These are phyloP conservation scores for Amphiura filiformis DNA, from an alignment of 35 echinoderm and acorn worm genomes.

Conservation along the genomic window DNA sequence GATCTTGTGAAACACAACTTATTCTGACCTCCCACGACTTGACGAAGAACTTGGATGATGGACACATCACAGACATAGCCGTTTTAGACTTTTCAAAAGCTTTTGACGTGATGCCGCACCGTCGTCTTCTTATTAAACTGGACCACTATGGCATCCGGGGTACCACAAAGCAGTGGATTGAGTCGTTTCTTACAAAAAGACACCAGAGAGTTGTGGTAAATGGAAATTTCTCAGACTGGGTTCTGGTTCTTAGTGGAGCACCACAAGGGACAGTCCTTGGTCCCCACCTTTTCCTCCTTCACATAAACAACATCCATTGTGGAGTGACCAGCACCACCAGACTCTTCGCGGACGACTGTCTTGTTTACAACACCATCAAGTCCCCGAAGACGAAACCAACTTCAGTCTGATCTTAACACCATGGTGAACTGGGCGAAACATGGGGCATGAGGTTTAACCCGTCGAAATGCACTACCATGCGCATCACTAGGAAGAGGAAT, in stretches of 20 bases:
- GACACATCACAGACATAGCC: conserved; percentile 22
- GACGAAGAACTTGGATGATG: background rate
- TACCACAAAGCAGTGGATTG: conserved; percentile 24
- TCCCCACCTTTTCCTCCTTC: background rate
- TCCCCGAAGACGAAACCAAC: too few species aligned
- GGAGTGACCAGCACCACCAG: background rate
- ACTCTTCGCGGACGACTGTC: conserved; percentile 26
- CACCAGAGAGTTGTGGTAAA: conserved; percentile 42
- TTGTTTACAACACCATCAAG: background rate
- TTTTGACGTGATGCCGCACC: conserved; percentile 21
- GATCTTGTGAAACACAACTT: conserved; percentile 39
- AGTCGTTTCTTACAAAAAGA: conserved; percentile 23
- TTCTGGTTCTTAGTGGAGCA: conserved; percentile 37
- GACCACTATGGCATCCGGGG: conserved; percentile 27
- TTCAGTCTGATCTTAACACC: too few species aligned
- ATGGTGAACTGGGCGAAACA: conserved; percentile 1
- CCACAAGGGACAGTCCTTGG: conserved; percentile 54
- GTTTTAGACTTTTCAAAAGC: conserved; percentile 50
- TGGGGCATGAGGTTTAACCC: conserved; percentile 22
- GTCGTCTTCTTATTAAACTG: conserved; percentile 24
- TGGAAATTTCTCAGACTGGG: conserved; percentile 38
- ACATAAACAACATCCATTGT: background rate
- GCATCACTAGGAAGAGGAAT: conserved; percentile 3
- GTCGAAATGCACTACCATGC: conserved; percentile 18
- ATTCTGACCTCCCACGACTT: conserved; percentile 29